Evolutionary conservation across 1,140 invertebrate species (phyloP), one percentile per base, ranked within the genome.

Genomic region (Amyelois transitella): DNA sequence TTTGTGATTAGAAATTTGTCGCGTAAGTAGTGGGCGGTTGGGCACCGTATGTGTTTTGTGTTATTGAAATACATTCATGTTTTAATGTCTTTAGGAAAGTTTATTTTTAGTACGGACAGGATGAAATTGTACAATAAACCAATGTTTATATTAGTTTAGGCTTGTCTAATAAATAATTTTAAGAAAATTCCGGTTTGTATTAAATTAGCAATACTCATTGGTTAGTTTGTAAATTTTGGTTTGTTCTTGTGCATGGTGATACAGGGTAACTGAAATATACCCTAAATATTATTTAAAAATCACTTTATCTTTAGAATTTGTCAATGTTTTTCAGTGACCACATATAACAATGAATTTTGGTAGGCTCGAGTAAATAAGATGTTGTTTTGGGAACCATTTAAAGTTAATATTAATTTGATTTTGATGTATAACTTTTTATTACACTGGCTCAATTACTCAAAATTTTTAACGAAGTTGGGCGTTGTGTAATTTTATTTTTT

Each of bases 161-260:
- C 28, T 32, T 32, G 28, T 12, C 6, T 32, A 14, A 14, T 4
- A 14, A 38, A 14, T 38, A 38, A 8, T 48, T 20, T 20, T 20
- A 48, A 21, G 12, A 21, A 48, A 21, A 21, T 21, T 21, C 18
- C 3, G n/a, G 45, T 48, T 48, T 48, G 5, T 48, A 48, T 48
- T 48, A 18, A 6, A n/a, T n/a, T n/a, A 48, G 45, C 19, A 79
- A 79, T 79, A 77, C 77, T 80, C 74, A 77, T 66, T 47, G 47
- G 51, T 67, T 62, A 61, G 62, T 49, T 63, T 72, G 53, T 65
- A 58, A 67, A 64, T 67, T 67, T 54, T 58, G 19, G 61, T 51
- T 62, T 57, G 58, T 53, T 66, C 59, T 62, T 58, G 24, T 62
- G 63, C 64, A 72, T 72, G 72, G 72, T 68, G 63, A 63, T 45